These are phyloP conservation scores for Mythimna pallens DNA, from an alignment of 2,888 invertebrate genomes.

Conservation along the genomic window DNA sequence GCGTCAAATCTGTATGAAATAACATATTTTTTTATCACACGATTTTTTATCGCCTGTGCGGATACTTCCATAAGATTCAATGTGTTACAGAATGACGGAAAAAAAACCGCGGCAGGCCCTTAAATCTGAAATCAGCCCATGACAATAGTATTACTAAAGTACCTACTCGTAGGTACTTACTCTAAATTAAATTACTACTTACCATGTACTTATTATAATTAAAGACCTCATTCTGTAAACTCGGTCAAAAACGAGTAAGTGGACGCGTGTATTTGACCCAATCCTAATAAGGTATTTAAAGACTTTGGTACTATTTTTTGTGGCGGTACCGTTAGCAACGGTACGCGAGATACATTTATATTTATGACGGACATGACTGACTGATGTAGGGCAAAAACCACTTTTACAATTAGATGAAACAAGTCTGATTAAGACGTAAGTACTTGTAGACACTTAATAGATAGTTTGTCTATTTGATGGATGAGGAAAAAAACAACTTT, in stretches of 20 bases:
- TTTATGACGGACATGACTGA: constrained; percentile 33
- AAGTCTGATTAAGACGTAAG: constrained; percentile 22
- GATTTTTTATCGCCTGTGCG: too few relatives aligned
- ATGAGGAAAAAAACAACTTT: constrained; percentile 6
- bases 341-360: constrained; percentile 45
- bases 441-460: neutral
- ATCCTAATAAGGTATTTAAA: constrained; percentile 45
- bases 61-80: too few relatives aligned
- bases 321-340: constrained; percentile 60
- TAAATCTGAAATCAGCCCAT: too few relatives aligned
- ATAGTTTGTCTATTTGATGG: neutral
- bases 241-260: constrained; percentile 10
- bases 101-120: too few relatives aligned
- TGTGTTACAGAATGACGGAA: too few relatives aligned
- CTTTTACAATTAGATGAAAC: constrained; percentile 55
- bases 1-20: too few relatives aligned
- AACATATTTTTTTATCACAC: too few relatives aligned
- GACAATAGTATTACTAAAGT: too few relatives aligned
- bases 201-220: neutral
- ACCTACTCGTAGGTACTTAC: too few relatives aligned
- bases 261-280: constrained; percentile 24
- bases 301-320: constrained; percentile 48
- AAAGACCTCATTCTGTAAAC: neutral
- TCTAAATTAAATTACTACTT: neutral
- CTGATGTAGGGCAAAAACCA: constrained; percentile 53